phyloP scores from a whole-genome alignment of 1,140 invertebrate genomes.

The Saccostrea glomerata region DNA sequence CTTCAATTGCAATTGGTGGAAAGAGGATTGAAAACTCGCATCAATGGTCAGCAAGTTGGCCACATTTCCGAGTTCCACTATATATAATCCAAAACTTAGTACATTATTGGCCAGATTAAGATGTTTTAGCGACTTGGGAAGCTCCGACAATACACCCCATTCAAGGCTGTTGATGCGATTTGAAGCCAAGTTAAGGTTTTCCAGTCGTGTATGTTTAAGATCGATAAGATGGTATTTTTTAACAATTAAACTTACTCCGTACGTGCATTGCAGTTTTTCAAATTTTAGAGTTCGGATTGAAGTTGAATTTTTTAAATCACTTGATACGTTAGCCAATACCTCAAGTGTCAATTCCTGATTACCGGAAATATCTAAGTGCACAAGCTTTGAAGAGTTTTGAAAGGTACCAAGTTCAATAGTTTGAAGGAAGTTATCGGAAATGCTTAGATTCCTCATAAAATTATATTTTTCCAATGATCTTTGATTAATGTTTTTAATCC shows the following conservation, averaged over 20 bases:
- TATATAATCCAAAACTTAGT: constrained; percentile 38
- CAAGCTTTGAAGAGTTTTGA: not conserved
- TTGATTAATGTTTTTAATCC: not conserved
- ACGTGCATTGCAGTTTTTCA: constrained; percentile 3
- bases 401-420: not conserved
- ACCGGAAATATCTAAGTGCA: not conserved
- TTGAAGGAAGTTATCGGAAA: not conserved
- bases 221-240: not conserved
- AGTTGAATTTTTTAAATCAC: not conserved
- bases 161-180: constrained; percentile 44
- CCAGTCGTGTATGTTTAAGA: not conserved
- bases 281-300: not conserved
- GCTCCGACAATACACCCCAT: not conserved
- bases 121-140: constrained; percentile 18
- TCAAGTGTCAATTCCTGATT: not conserved
- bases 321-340: not conserved
- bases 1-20: not conserved
- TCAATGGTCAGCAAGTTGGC: not conserved
- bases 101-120: constrained; percentile 41
- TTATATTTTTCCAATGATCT: not conserved
- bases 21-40: not conserved
- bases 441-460: not conserved
- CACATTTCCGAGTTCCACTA: not conserved
- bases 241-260: not conserved
- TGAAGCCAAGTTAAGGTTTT: constrained; percentile 9